A percentile compares a stretch with the other conserved stretches of the same genome.
These are phyloP conservation scores for Anthophora plumipes DNA, from an alignment of 2,888 invertebrate genomes.

Conservation along the genomic window DNA sequence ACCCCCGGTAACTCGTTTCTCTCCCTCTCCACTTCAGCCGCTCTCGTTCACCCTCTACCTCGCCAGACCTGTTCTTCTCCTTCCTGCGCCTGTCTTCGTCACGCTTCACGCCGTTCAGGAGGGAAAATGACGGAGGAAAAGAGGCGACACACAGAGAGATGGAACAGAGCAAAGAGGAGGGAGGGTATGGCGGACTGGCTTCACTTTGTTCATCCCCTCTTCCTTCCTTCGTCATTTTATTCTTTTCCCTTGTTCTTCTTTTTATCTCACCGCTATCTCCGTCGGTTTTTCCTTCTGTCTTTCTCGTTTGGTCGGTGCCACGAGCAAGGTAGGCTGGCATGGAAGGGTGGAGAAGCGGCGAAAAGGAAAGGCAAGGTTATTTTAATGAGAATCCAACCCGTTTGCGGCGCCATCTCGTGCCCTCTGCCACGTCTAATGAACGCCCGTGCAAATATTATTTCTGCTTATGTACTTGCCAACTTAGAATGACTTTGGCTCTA, in stretches of 20 bases:
- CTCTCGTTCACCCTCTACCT: constrained; percentile 10
- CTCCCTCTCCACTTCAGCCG: constrained; percentile 53
- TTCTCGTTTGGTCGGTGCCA: neutral
- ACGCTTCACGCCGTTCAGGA: constrained; percentile 15
- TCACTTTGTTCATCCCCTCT: constrained; percentile 62
- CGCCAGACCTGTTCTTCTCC: constrained; percentile 21
- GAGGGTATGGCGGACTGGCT: constrained; percentile 34
- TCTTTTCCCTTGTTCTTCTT: constrained; percentile 37
- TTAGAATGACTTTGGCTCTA: constrained; percentile 83
- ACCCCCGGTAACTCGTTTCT: constrained; percentile 71
- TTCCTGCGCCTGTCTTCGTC: constrained; percentile 33
- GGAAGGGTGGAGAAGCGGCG: constrained; percentile 21
- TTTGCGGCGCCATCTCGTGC: constrained; percentile 78
- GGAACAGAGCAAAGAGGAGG: constrained; percentile 22
- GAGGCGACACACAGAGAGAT: constrained; percentile 44
- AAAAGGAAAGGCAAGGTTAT: constrained; percentile 79
- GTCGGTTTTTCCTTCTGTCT: neutral
- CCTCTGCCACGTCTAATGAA: constrained; percentile 82
- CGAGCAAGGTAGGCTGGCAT: constrained; percentile 17
- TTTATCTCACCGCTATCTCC: constrained; percentile 17
- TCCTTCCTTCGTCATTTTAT: constrained; percentile 40
- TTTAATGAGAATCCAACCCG: constrained; percentile 84
- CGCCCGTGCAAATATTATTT: constrained; percentile 84
- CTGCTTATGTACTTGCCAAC: constrained; percentile 83
- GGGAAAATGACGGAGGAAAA: constrained; percentile 34